Evolutionary conservation across 2,113 vertebrate genomes (phyloP).

Genomic region (Apodemus sylvaticus): DNA sequence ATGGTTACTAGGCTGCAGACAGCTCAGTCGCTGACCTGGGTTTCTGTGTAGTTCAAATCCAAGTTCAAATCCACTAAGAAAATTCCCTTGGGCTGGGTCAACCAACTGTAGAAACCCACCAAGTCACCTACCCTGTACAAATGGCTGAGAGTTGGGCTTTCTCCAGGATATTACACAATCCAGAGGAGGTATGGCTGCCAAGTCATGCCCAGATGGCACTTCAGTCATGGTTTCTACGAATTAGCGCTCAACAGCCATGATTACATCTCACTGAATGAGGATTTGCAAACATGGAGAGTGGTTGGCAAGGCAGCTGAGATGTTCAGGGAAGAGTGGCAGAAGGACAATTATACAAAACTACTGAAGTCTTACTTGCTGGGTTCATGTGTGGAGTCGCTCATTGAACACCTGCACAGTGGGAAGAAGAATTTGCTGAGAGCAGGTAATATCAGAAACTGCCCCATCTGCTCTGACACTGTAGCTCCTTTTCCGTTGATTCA

Average conservation of each 20-base stretch:
- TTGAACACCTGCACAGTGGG: not conserved
- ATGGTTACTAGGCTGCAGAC: too few species aligned
- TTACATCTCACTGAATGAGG: not conserved
- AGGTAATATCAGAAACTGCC: not conserved
- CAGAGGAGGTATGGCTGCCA: too few species aligned
- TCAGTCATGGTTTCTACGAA: not conserved
- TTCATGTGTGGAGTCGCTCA: not conserved
- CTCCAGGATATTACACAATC: too few species aligned
- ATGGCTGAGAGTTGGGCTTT: too few species aligned
- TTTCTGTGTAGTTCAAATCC: too few species aligned
- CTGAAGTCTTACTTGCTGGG: not conserved
- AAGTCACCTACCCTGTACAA: too few species aligned
- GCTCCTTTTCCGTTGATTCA: not conserved
- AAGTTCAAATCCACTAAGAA: too few species aligned
- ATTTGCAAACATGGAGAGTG: not conserved
- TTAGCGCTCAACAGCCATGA: not conserved
- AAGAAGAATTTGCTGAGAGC: not conserved
- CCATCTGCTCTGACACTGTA: not conserved
- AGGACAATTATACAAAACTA: not conserved
- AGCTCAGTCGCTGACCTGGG: too few species aligned
- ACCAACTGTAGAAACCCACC: too few species aligned
- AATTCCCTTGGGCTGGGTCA: too few species aligned
- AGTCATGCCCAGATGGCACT: too few species aligned
- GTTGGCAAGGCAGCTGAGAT: not conserved
- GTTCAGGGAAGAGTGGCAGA: not conserved